Conservation (phyloP, 2,113 vertebrate species). For the Sceloporus tristichus region DNA sequence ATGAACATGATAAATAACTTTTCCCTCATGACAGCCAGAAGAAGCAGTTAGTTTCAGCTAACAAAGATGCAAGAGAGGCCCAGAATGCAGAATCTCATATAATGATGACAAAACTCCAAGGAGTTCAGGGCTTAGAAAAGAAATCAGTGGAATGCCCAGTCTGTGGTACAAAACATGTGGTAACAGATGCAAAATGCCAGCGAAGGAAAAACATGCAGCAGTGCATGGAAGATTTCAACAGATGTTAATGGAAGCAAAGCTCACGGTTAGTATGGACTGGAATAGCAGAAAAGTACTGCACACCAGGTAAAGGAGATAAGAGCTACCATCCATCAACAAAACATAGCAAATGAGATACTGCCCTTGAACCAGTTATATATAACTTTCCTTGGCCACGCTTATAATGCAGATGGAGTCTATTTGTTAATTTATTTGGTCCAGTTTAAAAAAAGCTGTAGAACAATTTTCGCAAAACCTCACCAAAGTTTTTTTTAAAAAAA, state of each 20-base stretch:
- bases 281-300: slow-evolving; percentile 52
- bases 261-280: not conserved
- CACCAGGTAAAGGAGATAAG: slow-evolving; percentile 49
- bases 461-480: not conserved
- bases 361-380: slow-evolving; percentile 46
- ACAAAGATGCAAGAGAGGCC: slow-evolving; percentile 20
- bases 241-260: slow-evolving; percentile 41
- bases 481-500: not conserved
- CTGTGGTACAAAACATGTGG: slow-evolving; percentile 11
- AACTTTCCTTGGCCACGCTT: slow-evolving; percentile 40
- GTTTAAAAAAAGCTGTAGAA: slow-evolving; percentile 32
- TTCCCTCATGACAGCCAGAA: not conserved
- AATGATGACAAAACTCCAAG: slow-evolving; percentile 40
- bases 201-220: slow-evolving; percentile 41
- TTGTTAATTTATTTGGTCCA: slow-evolving; percentile 59
- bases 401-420: slow-evolving; percentile 44
- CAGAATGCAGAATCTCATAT: not conserved
- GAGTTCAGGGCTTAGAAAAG: not conserved
- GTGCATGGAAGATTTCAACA: slow-evolving; percentile 46
- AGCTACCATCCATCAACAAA: slow-evolving; percentile 36
- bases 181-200: slow-evolving; percentile 4
- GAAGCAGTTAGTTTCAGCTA: slow-evolving; percentile 18
- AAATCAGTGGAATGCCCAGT: slow-evolving; percentile 11
- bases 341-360: slow-evolving; percentile 17
- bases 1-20: not conserved